A percentile compares a stretch with the other conserved stretches of the same genome.
Conservation (phyloP, 2,113 vertebrate species). For the Rynchops niger region DNA sequence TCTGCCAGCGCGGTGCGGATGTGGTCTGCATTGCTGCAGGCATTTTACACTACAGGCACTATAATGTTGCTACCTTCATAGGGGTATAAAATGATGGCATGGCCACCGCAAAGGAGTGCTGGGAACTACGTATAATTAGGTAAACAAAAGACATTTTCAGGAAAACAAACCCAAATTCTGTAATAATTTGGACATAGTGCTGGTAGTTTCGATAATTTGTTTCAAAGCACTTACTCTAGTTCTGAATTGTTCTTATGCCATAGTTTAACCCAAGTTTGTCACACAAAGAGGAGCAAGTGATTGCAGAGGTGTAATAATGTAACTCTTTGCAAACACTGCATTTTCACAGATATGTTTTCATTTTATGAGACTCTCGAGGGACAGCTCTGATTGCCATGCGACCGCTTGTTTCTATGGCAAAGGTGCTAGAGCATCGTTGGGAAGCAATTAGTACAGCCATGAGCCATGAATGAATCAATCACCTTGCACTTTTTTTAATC, state of each 20-base stretch:
- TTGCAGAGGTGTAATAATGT: background rate
- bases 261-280: background rate
- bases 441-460: constrained; percentile 58
- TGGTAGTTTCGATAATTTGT: background rate
- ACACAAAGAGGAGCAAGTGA: background rate
- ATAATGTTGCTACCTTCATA: background rate
- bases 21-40: background rate
- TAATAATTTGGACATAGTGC: background rate
- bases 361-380: background rate
- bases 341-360: background rate
- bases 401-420: constrained; percentile 50
- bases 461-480: constrained; percentile 61
- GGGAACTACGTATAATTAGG: background rate
- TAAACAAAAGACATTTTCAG: background rate
- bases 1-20: rapidly evolving
- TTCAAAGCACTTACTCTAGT: background rate
- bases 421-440: background rate
- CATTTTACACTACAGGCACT: background rate
- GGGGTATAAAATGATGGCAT: background rate
- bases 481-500: constrained; percentile 52
- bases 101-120: background rate
- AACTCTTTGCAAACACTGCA: background rate
- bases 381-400: constrained; percentile 16
- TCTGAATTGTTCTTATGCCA: background rate
- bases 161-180: background rate